These are phyloP conservation scores for Uropsilus gracilis DNA, from an alignment of 2,113 vertebrate species.

Conservation along the genomic window DNA sequence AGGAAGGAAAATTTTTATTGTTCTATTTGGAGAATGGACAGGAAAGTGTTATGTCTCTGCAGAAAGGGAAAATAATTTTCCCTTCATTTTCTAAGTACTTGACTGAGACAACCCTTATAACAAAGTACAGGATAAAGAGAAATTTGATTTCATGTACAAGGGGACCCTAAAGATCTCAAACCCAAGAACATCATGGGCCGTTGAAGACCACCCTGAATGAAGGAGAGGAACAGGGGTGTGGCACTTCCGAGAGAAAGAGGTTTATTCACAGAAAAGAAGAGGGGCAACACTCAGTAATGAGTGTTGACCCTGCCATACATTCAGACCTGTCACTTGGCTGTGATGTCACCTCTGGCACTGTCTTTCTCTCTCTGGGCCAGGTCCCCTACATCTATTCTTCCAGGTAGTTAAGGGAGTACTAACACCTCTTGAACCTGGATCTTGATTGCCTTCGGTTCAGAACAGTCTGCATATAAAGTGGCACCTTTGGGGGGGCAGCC, in stretches of 20 bases:
- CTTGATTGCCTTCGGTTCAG: no score
- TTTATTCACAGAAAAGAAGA: background rate
- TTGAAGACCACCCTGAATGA: background rate
- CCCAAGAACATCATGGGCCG: background rate
- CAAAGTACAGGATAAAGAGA: background rate
- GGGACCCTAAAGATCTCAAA: background rate
- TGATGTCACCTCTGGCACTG: no score
- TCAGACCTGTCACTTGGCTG: no score
- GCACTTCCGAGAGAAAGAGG: background rate
- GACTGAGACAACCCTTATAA: background rate
- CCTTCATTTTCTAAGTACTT: background rate
- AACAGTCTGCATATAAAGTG: no score
- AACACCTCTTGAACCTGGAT: no score
- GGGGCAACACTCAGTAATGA: no score
- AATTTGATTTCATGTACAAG: background rate
- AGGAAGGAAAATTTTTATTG: background rate
- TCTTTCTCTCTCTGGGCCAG: background rate
- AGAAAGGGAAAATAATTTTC: background rate
- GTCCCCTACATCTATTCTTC: background rate
- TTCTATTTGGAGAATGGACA: background rate
- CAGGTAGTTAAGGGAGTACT: background rate
- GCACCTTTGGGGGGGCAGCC: no score
- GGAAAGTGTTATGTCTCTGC: background rate
- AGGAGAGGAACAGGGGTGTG: background rate
- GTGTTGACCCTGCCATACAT: no score